A percentile compares a stretch with the other conserved stretches of the same genome.
Conservation (phyloP, 2,797 vertebrate species). For the Emydoidea blandingii region DNA sequence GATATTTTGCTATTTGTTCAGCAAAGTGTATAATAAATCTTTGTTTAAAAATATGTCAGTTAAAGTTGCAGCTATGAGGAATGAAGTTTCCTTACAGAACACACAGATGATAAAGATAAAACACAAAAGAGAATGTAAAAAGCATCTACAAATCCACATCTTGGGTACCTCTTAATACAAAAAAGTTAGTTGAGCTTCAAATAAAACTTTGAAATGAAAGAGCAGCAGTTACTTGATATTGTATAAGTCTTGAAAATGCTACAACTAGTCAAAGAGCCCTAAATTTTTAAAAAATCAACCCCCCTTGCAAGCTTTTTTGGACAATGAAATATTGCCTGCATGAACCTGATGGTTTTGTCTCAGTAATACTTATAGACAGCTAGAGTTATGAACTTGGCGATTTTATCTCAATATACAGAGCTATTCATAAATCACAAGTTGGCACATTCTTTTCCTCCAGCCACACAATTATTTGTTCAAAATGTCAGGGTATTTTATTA, state of each 20-base stretch:
- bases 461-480: conserved; percentile 14
- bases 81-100: neutral
- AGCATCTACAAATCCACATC: neutral
- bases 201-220: neutral
- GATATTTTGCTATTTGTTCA: neutral
- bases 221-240: neutral
- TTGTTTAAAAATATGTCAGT: neutral
- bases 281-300: neutral
- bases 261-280: neutral
- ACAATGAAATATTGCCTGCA: neutral
- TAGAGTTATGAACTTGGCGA: conserved; percentile 41
- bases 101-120: accelerated
- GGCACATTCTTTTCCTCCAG: neutral
- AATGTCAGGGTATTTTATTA: conserved; percentile 13
- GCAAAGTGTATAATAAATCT: neutral
- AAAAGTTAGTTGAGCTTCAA: neutral
- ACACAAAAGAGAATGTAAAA: neutral
- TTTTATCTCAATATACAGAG: conserved; percentile 54
- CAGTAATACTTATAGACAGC: conserved; percentile 39
- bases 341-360: conserved; percentile 29
- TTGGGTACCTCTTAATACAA: neutral
- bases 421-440: conserved; percentile 41
- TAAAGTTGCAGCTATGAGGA: neutral
- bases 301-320: conserved; percentile 24
- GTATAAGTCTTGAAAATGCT: neutral